Conservation (phyloP, 2,113 vertebrate species). For the Amblyopsis rosae region DNA sequence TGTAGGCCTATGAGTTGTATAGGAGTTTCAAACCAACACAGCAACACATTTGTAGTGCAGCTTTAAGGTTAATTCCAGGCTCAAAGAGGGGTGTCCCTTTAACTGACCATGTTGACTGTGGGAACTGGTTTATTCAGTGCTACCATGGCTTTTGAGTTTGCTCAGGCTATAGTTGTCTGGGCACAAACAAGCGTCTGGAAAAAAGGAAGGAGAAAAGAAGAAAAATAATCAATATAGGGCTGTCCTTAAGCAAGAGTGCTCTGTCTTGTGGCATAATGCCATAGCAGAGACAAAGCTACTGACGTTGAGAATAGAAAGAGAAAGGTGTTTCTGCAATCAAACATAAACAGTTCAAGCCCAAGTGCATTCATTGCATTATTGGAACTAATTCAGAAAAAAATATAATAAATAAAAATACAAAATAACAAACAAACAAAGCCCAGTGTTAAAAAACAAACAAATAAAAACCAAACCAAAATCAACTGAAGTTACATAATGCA, state of each 20-base stretch:
- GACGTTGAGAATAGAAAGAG: slow-evolving; percentile 46
- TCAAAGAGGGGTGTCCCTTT: too few species aligned
- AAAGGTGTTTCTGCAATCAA: slow-evolving; percentile 41
- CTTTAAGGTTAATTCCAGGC: too few species aligned
- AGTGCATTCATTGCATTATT: not conserved
- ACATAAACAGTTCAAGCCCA: slow-evolving; percentile 10
- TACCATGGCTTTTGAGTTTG: slow-evolving; percentile 9
- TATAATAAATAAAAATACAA: too few species aligned
- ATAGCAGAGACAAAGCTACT: slow-evolving; percentile 47
- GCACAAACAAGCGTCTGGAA: slow-evolving; percentile 16
- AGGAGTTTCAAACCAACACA: too few species aligned
- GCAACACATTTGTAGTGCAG: too few species aligned
- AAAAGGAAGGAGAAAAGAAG: slow-evolving; percentile 4
- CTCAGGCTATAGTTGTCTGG: slow-evolving; percentile 33
- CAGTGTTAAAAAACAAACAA: too few species aligned
- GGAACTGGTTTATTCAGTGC: too few species aligned
- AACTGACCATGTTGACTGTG: too few species aligned
- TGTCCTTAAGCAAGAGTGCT: slow-evolving; percentile 64
- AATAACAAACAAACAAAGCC: too few species aligned
- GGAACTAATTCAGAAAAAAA: not conserved
- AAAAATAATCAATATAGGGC: slow-evolving; percentile 60
- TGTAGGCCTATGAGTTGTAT: too few species aligned
- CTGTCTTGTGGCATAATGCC: slow-evolving; percentile 54
- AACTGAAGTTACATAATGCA: too few species aligned
- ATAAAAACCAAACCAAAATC: too few species aligned